Base-by-base conservation (phyloP, 92 coral and sea anemone genomes). In the Epizoanthus scotinus region DNA sequence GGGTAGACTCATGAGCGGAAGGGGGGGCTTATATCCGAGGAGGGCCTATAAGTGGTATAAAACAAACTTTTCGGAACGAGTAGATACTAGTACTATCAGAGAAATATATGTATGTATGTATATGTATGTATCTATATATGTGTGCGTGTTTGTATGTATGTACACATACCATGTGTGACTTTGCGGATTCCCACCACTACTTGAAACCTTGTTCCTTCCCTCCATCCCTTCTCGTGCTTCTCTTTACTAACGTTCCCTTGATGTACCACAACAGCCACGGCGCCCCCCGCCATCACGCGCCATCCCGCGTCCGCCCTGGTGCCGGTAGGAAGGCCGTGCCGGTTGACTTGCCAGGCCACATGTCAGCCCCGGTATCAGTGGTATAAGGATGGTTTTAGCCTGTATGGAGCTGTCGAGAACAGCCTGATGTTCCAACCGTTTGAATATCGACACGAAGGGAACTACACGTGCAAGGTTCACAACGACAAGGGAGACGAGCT, bases 401-500 rank as follows among this genome's bases (percentile, higher is more conserved):
- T 94, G 14, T 22, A 53, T 25, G 73, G 73, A 14, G 77, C 84
- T 29, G 86, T 86, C 10, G 81, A 88, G 69, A 81, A 78, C 54
- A 24, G 71, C 19, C 81, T 93, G 42, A 62, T 68, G 7, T 91
- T 93, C 67, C 82, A 82, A 19, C 87, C 93, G 0, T 95, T 95
- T 63, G 54, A 89, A 53, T 94, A 89, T 56, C 90, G 89, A 73
- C 78, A 95, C 62, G 96, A 89, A 34, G 99, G 99, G 50, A 89
- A 88, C 81, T 95, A 95, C 71, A 70, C 86, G 9, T 95, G 99
- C 61, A 67, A 93, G 55, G 91, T 87, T 0, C 84, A 86, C 58
- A 95, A 95, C 90, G 79, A 84, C 27, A 85, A 78, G 62, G 99
- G 98, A 31, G 92, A 94, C 63, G 98, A 91, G 18, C 90, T 95